Base-by-base conservation (phyloP, 2,797 vertebrate species). In the Arnoldichthys spilopterus region DNA sequence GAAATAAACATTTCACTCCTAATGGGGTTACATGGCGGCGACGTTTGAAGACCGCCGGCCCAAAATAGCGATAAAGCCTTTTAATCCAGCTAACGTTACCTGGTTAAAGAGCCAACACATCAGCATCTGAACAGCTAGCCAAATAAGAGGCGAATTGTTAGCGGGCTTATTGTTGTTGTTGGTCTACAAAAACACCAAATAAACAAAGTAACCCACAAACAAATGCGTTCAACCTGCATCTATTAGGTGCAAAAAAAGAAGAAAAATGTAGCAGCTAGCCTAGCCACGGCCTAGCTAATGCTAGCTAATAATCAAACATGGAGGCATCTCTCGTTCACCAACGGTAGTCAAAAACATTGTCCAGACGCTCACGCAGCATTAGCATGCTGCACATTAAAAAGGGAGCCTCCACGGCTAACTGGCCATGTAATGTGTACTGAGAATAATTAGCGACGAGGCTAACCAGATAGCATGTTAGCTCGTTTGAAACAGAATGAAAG, bases 21-120 rank as follows among this genome's bases (percentile, higher is more conserved):
- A 47, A 12, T 3, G 12, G 13, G 7, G n/a, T 26, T 26, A 20
- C 0, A 22, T 4, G 49, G 15, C 40, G 7, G 16, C 34, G 6
- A 11, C 1, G 58, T 16, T 45, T 18, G n/a, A 22, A 20, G 30
- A 32, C 18, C 15, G 45, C 32, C 13, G 4, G 0, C 16, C 20
- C 12, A 56, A 45, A 45, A 54, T 53, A 24, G n/a, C 37, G 32
- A 61, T 37, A 9, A 20, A 37, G 30, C n/a, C n/a, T 16, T 28
- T 53, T 15, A 71, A 70, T 43, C 28, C 40, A 40, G 11, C 16
- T 54, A 67, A 22, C 30, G 16, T 28, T 61, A 61, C 15, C 28
- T 18, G 13, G 76, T 58, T 73, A 22, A 6, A 45, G 40, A 43
- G 72, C 59, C 72, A 54, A 78, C 45, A 26, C 53, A 51, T 20